Percentiles rank a stretch among this genome's conserved stretches.
phyloP scores from a whole-genome alignment of 2,797 vertebrate species.

The Syngnathus acus region DNA sequence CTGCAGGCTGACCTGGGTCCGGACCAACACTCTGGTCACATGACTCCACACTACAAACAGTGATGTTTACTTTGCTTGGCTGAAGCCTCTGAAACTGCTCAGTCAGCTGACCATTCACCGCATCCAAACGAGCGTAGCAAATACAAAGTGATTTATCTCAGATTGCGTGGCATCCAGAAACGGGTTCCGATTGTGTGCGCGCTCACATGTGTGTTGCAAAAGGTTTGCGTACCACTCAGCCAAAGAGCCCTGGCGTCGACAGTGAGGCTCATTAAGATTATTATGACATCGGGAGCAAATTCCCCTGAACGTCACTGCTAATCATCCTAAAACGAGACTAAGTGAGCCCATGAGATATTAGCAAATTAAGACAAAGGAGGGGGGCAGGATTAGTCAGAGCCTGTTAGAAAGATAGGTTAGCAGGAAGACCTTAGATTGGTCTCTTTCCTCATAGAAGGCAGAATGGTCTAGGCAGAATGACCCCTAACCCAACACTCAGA shows the following conservation, averaged over 20 bases:
- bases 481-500: background rate
- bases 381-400: background rate
- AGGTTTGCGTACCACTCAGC: background rate
- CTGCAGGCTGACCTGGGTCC: constrained; percentile 43
- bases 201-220: constrained; percentile 2
- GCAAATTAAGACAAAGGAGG: background rate
- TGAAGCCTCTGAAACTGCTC: constrained; percentile 37
- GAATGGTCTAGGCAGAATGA: background rate
- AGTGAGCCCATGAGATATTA: constrained; percentile 8
- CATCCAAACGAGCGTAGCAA: constrained; percentile 23
- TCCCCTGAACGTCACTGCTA: constrained; percentile 2
- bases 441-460: background rate
- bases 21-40: constrained; percentile 44
- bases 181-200: constrained; percentile 4
- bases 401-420: constrained; percentile 1
- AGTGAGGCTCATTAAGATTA: background rate
- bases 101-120: constrained; percentile 31
- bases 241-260: background rate
- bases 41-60: constrained; percentile 37
- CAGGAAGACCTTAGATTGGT: background rate
- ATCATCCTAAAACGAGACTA: constrained; percentile 2
- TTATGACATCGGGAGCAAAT: background rate
- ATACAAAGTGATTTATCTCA: constrained; percentile 21
- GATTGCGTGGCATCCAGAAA: constrained; percentile 7
- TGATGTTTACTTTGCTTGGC: constrained; percentile 37